Percentiles rank a stretch among this genome's conserved stretches.
Evolutionary conservation across 2,888 invertebrate species (phyloP).

Genomic region (Esperia sulphurella): DNA sequence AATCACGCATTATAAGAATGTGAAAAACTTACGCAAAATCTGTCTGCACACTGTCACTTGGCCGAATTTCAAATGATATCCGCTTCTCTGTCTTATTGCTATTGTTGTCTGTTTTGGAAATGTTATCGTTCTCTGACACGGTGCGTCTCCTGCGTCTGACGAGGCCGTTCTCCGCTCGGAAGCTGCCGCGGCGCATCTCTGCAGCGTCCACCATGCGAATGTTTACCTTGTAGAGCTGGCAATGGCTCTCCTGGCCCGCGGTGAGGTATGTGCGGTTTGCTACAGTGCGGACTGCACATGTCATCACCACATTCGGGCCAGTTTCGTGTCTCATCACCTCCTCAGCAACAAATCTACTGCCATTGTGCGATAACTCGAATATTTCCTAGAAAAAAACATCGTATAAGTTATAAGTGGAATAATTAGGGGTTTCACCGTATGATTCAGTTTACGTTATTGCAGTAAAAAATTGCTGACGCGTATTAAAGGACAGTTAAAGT

Average conservation of each 20-base stretch:
- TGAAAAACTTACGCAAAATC: slow-evolving; percentile 83
- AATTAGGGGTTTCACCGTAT: neutral
- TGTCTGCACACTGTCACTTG: slow-evolving; percentile 90
- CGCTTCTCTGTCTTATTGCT: slow-evolving; percentile 75
- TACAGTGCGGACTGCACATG: slow-evolving; percentile 86
- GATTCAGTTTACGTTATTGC: neutral
- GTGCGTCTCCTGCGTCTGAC: slow-evolving; percentile 68
- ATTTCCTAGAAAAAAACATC: slow-evolving; percentile 85
- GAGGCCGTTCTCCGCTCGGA: slow-evolving; percentile 71
- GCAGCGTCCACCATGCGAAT: slow-evolving; percentile 77
- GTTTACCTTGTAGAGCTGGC: slow-evolving; percentile 89
- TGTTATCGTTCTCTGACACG: slow-evolving; percentile 76
- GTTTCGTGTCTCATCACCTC: slow-evolving; percentile 95
- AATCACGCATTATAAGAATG: no score
- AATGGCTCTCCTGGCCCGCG: slow-evolving; percentile 95
- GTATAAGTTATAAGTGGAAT: no score
- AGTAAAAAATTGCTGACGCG: slow-evolving; percentile 44
- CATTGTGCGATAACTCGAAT: slow-evolving; percentile 93
- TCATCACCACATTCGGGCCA: slow-evolving; percentile 94
- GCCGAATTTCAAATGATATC: slow-evolving; percentile 86
- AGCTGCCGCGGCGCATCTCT: slow-evolving; percentile 78
- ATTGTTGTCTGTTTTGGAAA: slow-evolving; percentile 63
- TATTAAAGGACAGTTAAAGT: slow-evolving; percentile 14
- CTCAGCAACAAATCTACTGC: slow-evolving; percentile 89
- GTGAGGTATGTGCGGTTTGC: slow-evolving; percentile 88